These are phyloP conservation scores for Emydura subglobosa DNA, from an alignment of 2,113 vertebrate genomes.

Conservation along the genomic window DNA sequence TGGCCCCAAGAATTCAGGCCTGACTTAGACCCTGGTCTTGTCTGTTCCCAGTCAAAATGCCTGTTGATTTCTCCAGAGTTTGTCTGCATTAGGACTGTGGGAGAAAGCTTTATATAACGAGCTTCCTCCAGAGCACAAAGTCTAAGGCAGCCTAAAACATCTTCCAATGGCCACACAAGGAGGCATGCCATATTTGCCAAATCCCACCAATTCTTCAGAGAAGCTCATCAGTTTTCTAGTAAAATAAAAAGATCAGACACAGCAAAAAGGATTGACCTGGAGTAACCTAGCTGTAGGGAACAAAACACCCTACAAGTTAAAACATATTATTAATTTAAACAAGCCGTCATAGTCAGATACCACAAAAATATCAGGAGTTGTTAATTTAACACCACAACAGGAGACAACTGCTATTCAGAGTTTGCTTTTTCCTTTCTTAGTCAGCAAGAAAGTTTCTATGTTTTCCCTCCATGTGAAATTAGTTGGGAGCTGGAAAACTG, in stretches of 20 bases:
- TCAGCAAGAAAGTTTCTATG: not conserved
- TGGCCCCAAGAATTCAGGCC: not conserved
- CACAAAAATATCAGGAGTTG: not conserved
- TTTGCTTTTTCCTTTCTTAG: not conserved
- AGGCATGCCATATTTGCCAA: constrained; percentile 42
- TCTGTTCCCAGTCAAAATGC: not conserved
- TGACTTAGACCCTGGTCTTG: constrained; percentile 2
- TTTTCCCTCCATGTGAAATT: not conserved
- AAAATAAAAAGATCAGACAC: not conserved
- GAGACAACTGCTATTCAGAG: not conserved
- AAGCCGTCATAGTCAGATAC: not conserved
- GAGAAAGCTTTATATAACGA: constrained; percentile 19
- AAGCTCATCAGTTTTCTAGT: constrained; percentile 30
- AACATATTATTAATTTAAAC: not conserved
- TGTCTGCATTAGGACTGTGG: not conserved
- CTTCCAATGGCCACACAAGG: constrained; percentile 35
- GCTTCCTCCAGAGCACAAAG: constrained; percentile 1
- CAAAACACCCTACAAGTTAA: not conserved
- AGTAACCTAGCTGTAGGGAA: not conserved
- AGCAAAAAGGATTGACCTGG: not conserved
- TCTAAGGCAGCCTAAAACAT: not conserved
- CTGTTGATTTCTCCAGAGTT: constrained; percentile 17
- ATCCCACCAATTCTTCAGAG: constrained; percentile 5
- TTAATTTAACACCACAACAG: not conserved
- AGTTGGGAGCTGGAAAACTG: not conserved